Base-by-base conservation (phyloP, 1,140 invertebrate species). In the Temnothorax nylanderi region DNA sequence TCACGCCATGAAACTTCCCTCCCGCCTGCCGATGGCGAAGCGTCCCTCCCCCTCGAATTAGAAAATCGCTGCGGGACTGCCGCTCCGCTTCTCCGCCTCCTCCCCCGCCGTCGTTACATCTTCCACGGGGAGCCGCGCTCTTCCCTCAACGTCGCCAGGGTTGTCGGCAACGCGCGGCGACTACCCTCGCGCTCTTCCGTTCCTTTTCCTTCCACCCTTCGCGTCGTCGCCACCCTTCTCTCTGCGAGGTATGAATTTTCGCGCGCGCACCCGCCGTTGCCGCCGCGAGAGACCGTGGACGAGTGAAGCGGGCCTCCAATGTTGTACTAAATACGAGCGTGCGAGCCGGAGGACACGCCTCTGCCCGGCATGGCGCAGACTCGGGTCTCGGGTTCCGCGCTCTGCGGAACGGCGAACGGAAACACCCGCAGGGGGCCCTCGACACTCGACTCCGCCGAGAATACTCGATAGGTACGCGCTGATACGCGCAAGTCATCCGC, bases 241-340 rank as follows among this genome's bases (percentile, higher is more conserved):
- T 18, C 26, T 34, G 8, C 77, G 47, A 32, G 11, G n/a, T 26
- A 34, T 60, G 32, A 75, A 75, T 44, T 69, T 69, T 60, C 69
- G 56, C 80, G 54, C 67, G 78, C 80, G 80, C 54, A 71, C 80
- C 13, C 32, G 32, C 32, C 26, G 37, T 72, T 82, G 26, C 51
- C 16, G 16, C 32, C 56, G 54, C 69, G 69, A 75, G 47, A 84
- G 80, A 75, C 56, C 69, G 80, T 74, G 54, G 80, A 84, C 80
- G 69, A 84, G 80, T 84, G 62, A 75, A 84, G 51, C 51, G 21
- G 77, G 54, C 69, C 26, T 75, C 37, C 41, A 60, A 62, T 75
- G 69, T 81, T 81, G 65, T 69, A 72, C 65, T 72, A 72, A 81
- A 84, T 84, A 84, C 58, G 80, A 84, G 56, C 80, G 80, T 75